These are phyloP conservation scores for Cinclus mexicanus DNA, from an alignment of 2,113 vertebrate genomes.

Conservation along the genomic window DNA sequence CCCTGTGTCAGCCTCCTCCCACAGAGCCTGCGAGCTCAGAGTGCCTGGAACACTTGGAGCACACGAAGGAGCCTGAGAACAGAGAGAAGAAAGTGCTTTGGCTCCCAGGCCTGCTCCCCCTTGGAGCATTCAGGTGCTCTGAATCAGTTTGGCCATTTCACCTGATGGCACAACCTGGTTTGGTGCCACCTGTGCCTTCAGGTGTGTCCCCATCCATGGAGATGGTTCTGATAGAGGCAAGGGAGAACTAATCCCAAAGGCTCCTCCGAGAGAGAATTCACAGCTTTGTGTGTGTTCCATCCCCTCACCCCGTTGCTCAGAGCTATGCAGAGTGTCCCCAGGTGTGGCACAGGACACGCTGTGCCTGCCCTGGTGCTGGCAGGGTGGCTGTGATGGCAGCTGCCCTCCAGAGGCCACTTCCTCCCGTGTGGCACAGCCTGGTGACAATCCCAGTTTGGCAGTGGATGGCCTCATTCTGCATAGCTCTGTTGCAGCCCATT, in stretches of 20 bases:
- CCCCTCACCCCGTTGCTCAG: slow-evolving; percentile 44
- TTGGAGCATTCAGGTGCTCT: slow-evolving; percentile 53
- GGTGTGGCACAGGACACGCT: neutral
- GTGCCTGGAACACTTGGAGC: neutral
- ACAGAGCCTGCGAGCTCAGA: neutral
- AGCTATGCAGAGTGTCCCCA: slow-evolving; percentile 71
- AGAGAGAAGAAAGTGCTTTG: neutral
- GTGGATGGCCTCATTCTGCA: slow-evolving; percentile 48
- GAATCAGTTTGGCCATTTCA: slow-evolving; percentile 69
- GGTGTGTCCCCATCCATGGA: neutral
- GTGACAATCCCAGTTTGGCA: neutral
- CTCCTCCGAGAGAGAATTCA: slow-evolving; percentile 18
- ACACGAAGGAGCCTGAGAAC: neutral
- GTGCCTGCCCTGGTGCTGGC: neutral
- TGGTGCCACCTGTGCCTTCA: slow-evolving; percentile 45
- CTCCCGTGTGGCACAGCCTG: neutral
- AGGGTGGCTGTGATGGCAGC: neutral
- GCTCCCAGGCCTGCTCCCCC: slow-evolving; percentile 34
- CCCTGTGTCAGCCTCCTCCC: slow-evolving; percentile 20
- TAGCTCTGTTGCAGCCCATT: slow-evolving; percentile 57
- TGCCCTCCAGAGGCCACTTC: neutral
- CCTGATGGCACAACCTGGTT: slow-evolving; percentile 66
- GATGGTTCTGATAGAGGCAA: slow-evolving; percentile 14
- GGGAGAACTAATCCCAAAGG: slow-evolving; percentile 25
- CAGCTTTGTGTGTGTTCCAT: slow-evolving; percentile 80